Base-by-base conservation (phyloP, 2,888 invertebrate species). In the Euplexia lucipara region DNA sequence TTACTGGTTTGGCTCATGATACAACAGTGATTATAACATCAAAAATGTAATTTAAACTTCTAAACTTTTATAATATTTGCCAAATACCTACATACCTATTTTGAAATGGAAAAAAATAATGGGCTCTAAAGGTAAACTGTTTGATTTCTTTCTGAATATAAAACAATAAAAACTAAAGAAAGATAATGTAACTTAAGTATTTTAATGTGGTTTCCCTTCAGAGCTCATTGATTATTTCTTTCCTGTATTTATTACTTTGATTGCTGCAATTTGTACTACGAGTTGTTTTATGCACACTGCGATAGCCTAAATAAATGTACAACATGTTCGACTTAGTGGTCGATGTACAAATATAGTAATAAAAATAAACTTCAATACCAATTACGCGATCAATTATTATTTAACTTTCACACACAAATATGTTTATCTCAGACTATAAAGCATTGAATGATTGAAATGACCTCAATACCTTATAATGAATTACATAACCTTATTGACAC, bases 361-460 rank as follows among this genome's bases (percentile, higher is more conserved):
- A 37, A 9, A 54, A 30, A 64, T 44, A 9, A 20, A 48, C 4
- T 32, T 2, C 8, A 32, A 14, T 8, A 51, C 39, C 20, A 35
- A 35, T 18, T 14, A 47, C 20, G 30, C 30, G 4, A 32, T 9
- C 22, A 35, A 42, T 22, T 60, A 35, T 59, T 32, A 20, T 51
- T n/a, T 9, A 35, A 69, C 63, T 70, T 70, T 70, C 52, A 65
- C 66, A 47, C 16, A 20, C 7, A 35, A 48, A 65, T 20, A 70
- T 41, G 18, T 48, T 53, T 30, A 58, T 53, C 39, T 16, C 26
- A 14, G 12, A 41, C 41, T 20, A 5, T 10, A 44, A 42, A 53
- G 9, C 8, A 8, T 30, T 18, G n/a, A 34, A 63, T 41, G 35
- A 39, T 51, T 63, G 30, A 10, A 26, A 52, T 42, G 37, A 57